Conservation (phyloP, 2,113 vertebrate genomes). For the Hypomesus transpacificus region DNA sequence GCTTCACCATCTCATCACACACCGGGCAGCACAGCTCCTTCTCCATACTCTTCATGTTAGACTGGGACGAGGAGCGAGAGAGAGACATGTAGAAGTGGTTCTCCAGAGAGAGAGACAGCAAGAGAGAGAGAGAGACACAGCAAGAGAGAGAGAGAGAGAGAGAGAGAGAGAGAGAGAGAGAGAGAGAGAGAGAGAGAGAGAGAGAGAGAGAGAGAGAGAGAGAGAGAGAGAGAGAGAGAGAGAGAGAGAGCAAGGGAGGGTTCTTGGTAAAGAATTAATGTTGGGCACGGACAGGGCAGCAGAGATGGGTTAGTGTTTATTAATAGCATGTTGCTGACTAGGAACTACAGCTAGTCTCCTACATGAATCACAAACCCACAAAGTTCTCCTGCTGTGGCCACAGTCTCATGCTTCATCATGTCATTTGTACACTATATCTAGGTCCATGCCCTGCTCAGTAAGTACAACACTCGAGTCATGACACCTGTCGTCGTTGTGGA, state of each 20-base stretch:
- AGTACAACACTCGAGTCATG: no score
- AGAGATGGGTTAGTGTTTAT: neutral
- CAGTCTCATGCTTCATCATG: no score
- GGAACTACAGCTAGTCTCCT: neutral
- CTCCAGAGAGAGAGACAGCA: neutral
- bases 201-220: neutral
- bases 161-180: slow-evolving; percentile 9
- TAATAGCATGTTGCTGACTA: slow-evolving; percentile 8
- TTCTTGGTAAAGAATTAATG: slow-evolving; percentile 7
- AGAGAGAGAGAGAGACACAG: neutral
- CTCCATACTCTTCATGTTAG: slow-evolving; percentile 98
- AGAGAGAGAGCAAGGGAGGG: neutral
- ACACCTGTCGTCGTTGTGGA: no score
- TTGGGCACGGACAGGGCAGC: slow-evolving; percentile 5
- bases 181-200: neutral
- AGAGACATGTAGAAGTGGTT: neutral
- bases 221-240: neutral
- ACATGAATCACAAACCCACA: no score
- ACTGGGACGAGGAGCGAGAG: slow-evolving; percentile 78
- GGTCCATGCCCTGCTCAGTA: no score
- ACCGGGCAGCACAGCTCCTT: slow-evolving; percentile 88
- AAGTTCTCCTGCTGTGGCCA: neutral
- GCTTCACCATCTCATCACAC: slow-evolving; percentile 95
- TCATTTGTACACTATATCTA: no score
- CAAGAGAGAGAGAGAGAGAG: neutral